Percentiles rank a stretch among this genome's conserved stretches.
phyloP scores from a whole-genome alignment of 1,140 invertebrate species.

The Ostrea edulis region DNA sequence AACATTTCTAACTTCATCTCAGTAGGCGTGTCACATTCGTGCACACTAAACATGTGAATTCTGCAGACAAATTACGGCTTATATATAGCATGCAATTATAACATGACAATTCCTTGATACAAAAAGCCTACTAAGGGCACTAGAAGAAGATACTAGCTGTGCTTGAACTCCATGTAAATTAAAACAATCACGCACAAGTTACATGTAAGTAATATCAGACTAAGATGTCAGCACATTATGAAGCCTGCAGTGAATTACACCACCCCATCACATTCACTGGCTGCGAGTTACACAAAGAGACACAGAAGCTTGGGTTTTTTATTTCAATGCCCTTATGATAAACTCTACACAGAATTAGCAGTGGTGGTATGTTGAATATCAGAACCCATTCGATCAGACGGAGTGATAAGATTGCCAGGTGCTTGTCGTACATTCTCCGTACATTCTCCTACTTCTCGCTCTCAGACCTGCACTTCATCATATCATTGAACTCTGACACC shows the following conservation, averaged over 20 bases:
- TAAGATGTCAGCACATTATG: not conserved
- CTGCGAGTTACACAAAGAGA: not conserved
- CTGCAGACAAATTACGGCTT: not conserved
- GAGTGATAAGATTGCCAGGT: not conserved
- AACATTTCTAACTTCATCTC: not conserved
- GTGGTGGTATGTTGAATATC: too few species aligned
- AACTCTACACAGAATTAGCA: not conserved
- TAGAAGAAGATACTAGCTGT: not conserved
- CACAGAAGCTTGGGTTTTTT: not conserved
- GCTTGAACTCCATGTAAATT: not conserved
- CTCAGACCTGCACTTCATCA: constrained; percentile 16
- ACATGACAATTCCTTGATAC: not conserved
- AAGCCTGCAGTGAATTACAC: not conserved
- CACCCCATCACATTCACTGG: not conserved
- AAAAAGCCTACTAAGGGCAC: not conserved
- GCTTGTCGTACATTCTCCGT: not conserved
- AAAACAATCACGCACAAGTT: constrained; percentile 16
- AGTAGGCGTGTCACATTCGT: not conserved
- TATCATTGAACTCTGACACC: not conserved
- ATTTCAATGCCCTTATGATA: not conserved
- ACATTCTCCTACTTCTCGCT: not conserved
- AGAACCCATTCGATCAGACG: not conserved
- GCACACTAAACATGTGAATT: not conserved
- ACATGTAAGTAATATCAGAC: not conserved
- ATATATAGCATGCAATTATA: constrained; percentile 35